Percentiles rank a stretch among this genome's conserved stretches.
Evolutionary conservation across 64 coral and sea anemone species (phyloP).

Genomic region (Pocillopora verrucosa): DNA sequence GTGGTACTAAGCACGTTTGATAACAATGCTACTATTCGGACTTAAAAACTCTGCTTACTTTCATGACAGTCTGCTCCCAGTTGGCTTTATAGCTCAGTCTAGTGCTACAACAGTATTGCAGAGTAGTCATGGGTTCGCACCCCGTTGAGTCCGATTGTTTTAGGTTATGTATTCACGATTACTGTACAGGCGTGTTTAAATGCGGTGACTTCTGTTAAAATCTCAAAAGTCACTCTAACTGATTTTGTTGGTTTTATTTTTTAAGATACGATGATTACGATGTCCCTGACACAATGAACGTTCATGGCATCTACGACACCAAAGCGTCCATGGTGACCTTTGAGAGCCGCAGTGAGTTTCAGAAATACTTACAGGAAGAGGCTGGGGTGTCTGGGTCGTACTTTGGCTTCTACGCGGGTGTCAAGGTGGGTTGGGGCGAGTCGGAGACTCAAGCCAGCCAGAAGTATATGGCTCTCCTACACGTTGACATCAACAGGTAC

Average conservation of each 20-base stretch:
- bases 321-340: constrained; percentile 32
- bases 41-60: too few relatives aligned
- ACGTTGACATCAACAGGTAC: constrained; percentile 33
- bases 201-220: too few relatives aligned
- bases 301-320: constrained; percentile 55
- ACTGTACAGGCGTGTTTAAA: too few relatives aligned
- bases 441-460: not conserved
- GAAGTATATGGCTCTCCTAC: constrained; percentile 5
- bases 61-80: too few relatives aligned
- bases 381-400: constrained; percentile 49
- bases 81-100: too few relatives aligned
- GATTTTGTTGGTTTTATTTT: not conserved
- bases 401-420: constrained; percentile 57
- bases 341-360: constrained; percentile 26
- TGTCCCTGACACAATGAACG: constrained; percentile 69
- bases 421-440: constrained; percentile 1
- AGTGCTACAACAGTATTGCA: too few relatives aligned
- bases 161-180: too few relatives aligned
- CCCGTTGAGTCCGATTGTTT: too few relatives aligned
- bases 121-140: too few relatives aligned
- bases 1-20: too few relatives aligned
- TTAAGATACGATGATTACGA: constrained; percentile 52
- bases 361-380: constrained; percentile 23
- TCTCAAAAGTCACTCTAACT: not conserved
- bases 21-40: too few relatives aligned